Evolutionary conservation across 2,113 vertebrate genomes (phyloP).

Genomic region (Mormyrus iriodes): DNA sequence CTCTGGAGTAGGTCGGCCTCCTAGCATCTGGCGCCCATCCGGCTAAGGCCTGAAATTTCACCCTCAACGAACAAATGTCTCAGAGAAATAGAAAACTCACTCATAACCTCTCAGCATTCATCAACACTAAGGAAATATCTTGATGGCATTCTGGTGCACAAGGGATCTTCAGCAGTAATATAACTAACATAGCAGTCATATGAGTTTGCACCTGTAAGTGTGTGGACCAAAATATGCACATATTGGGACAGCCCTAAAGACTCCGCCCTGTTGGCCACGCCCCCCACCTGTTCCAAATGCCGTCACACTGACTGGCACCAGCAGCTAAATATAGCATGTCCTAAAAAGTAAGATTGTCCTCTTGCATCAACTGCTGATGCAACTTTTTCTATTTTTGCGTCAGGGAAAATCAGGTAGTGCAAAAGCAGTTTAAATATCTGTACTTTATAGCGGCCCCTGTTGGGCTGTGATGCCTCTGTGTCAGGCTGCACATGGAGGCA

Average conservation of each 20-base stretch:
- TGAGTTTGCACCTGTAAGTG: background rate
- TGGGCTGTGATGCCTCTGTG: background rate
- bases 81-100: background rate
- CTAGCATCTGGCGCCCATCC: background rate
- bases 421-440: background rate
- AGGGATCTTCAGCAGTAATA: background rate
- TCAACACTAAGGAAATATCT: background rate
- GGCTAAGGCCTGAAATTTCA: background rate
- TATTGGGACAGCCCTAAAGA: background rate
- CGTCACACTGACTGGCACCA: constrained; percentile 7
- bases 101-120: background rate
- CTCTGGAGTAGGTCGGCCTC: background rate
- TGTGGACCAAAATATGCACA: background rate
- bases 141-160: background rate
- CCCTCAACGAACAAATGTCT: background rate
- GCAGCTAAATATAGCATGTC: background rate
- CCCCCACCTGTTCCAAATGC: background rate
- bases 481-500: background rate
- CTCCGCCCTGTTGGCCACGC: background rate
- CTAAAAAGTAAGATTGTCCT: background rate
- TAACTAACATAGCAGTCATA: background rate
- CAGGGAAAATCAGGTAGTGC: background rate
- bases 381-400: background rate
- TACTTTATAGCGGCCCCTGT: background rate
- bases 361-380: background rate